Evolutionary conservation across 2,113 vertebrate species (phyloP), one percentile per base, ranked within the genome.

Genomic region (Gyps fulvus): DNA sequence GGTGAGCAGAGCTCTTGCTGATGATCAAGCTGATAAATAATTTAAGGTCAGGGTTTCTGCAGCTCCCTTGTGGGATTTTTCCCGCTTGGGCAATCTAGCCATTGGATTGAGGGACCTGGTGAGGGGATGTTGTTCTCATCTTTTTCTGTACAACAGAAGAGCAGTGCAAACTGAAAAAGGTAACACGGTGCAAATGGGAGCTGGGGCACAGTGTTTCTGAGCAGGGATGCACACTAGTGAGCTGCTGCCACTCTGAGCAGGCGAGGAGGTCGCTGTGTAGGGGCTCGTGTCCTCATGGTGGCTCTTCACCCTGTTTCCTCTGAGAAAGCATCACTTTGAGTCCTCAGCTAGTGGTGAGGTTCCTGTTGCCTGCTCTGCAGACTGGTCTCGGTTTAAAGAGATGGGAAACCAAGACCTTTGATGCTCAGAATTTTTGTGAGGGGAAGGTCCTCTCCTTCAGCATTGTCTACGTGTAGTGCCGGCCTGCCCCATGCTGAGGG

Each of bases 211-310:
- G 43, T 65, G 36, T n/a, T 87, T 69, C 74, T 62, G 54, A 58
- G 58, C 62, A 59, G 71, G 66, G 19, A 1, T 23, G 13, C 8
- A 12, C 3, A 2, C 21, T 26, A 66, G 32, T 34, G 79, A 89
- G 70, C 58, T 91, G 21, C 66, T 54, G 70, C 49, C 25, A 11
- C 31, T 58, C 2, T 2, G 43, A 70, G 61, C n/a, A 59, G 18
- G 13, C 8, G 7, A 65, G 54, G 29, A 94, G 15, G 25, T 72
- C 8, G 0, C 36, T 91, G 8, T 43, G 11, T n/a, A 29, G 34
- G n/a, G 27, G 20, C 34, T 42, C 9, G 1, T 6, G 26, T 50
- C 83, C 52, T 93, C 50, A 17, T 0, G 0, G 23, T 34, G 38
- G 47, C 49, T 87, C 22, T 66, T 65, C 22, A 47, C 10, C 4